phyloP scores from a whole-genome alignment of 2,888 invertebrate species.

The Papilio demoleus region DNA sequence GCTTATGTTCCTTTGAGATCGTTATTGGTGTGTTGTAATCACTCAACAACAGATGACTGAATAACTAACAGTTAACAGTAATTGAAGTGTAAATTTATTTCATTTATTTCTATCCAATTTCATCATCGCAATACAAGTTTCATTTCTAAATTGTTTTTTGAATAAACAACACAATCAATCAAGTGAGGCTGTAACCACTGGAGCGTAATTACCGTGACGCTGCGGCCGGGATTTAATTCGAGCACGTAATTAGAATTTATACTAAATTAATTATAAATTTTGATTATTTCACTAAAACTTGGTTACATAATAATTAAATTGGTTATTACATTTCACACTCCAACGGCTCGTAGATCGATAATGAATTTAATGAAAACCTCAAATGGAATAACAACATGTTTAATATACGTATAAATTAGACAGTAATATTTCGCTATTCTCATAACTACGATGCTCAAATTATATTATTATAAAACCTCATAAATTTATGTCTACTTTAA shows the following conservation, averaged over 20 bases:
- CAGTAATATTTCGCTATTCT: not conserved
- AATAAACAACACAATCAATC: constrained; percentile 9
- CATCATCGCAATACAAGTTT: not conserved
- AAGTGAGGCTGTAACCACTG: constrained; percentile 4
- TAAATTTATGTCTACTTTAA: too few species aligned
- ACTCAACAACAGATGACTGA: too few species aligned
- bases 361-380: not conserved
- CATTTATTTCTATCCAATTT: not conserved
- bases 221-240: constrained; percentile 13
- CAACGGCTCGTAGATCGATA: not conserved
- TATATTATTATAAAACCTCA: too few species aligned
- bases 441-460: too few species aligned
- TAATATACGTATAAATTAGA: not conserved
- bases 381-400: not conserved
- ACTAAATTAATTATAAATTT: constrained; percentile 9
- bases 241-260: constrained; percentile 8
- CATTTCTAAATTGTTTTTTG: not conserved
- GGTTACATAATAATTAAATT: not conserved
- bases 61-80: not conserved
- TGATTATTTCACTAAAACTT: not conserved
- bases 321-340: not conserved
- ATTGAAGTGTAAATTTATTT: too few species aligned
- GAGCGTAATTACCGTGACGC: constrained; percentile 13
- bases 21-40: too few species aligned
- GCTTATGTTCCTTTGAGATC: not conserved